phyloP scores from a whole-genome alignment of 2,113 vertebrate genomes.

The Erythrolamprus reginae region DNA sequence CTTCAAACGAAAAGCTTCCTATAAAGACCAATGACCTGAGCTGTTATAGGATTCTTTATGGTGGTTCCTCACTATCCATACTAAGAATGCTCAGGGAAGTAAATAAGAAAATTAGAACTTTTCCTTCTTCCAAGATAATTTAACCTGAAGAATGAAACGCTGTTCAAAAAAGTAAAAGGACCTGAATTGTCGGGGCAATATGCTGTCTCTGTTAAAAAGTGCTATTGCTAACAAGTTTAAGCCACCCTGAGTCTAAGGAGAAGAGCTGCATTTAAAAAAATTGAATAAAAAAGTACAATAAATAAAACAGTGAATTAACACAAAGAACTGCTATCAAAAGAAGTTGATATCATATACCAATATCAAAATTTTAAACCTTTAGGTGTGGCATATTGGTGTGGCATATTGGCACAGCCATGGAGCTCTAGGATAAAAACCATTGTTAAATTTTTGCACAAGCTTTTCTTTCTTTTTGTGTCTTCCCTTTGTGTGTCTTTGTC shows the following conservation, averaged over 20 bases:
- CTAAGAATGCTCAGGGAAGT: background rate
- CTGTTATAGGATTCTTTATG: background rate
- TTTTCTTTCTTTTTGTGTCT: background rate
- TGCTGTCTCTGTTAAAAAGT: no score
- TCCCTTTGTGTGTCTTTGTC: background rate
- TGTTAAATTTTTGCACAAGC: background rate
- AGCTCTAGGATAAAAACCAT: background rate
- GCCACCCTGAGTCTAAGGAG: no score
- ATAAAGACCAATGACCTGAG: background rate
- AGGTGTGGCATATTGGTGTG: background rate
- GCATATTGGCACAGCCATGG: background rate
- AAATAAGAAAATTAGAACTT: background rate
- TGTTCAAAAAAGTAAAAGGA: background rate
- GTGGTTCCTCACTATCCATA: background rate
- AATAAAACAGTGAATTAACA: background rate
- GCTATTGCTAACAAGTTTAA: no score
- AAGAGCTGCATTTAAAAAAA: no score
- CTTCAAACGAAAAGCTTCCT: background rate
- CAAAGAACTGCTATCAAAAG: background rate
- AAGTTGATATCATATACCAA: background rate
- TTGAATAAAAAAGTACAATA: no score
- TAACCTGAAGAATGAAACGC: background rate
- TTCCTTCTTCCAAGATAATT: background rate
- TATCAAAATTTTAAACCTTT: background rate
- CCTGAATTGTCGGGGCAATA: no score